Base-by-base conservation (phyloP, 2,113 vertebrate genomes). In the Hemicordylus capensis region DNA sequence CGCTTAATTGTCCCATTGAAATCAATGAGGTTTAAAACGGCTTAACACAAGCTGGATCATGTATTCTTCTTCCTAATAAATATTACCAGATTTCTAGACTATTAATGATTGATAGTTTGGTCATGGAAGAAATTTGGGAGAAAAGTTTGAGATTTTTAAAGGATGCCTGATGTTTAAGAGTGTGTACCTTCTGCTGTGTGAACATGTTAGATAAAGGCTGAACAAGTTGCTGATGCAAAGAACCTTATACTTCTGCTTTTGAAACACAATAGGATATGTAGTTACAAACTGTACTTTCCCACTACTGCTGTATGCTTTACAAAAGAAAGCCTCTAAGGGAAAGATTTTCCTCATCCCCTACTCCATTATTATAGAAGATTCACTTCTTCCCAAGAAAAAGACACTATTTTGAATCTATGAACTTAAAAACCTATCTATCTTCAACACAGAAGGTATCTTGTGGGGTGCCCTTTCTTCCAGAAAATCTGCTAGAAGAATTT, bases 261-360 rank as follows among this genome's bases (percentile, higher is more conserved):
- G 80, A 81, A 81, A 39, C 80, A 11, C 80, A 44, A 66, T 6
- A 28, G 28, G 80, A 34, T 34, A 7, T 14, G 51, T 72, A 72
- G 48, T 70, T 81, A 56, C 9, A 19, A 81, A 70, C 24, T 56
- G n/a, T 20, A 70, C 22, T 69, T 69, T 54, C 64, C 64, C 24
- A 17, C 20, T 39, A 17, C 51, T 22, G 67, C 3, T 81, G 37
- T 48, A n/a, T 58, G 64, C 34, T 70, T 58, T 58, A 58, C 66
- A 81, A 81, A 42, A 72, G 51, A 58, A 72, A 58, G 66, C 14
- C 34, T 70, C 66, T 12, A 11, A 44, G 48, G 66, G 26, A 58
- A 81, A 42, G 34, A 72, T 81, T 56, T 77, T 42, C 80, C 72
- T 69, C 79, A 67, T 81, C 79, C n/a, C 19, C 79, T 54, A 26